Conservation (phyloP, 2,888 invertebrate genomes). For the Spialia ferax region DNA sequence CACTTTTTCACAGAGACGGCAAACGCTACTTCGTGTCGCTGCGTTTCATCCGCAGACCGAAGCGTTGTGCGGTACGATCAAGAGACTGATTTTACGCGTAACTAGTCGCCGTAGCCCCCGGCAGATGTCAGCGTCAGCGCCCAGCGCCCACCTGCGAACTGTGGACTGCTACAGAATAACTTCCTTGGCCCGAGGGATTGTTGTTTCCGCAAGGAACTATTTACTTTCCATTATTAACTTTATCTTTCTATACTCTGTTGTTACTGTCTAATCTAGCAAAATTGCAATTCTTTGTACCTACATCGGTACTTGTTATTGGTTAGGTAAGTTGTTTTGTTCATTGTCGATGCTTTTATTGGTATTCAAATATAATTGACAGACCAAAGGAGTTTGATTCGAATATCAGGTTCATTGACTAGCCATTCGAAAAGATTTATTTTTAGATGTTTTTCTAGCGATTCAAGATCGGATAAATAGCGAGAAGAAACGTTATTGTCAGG, state of each 20-base stretch:
- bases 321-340: neutral
- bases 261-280: no score
- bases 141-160: constrained; percentile 8
- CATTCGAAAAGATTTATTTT: neutral
- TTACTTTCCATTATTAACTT: constrained; percentile 19
- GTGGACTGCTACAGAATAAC: constrained; percentile 15
- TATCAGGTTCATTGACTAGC: neutral
- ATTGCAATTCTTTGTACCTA: neutral
- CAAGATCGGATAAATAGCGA: neutral
- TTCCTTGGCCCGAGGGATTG: constrained; percentile 28
- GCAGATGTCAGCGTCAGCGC: constrained; percentile 2
- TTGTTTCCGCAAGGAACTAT: constrained; percentile 26
- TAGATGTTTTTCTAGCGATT: constrained; percentile 1
- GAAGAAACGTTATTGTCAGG: neutral
- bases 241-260: neutral
- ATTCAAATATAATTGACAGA: neutral
- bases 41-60: no score
- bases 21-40: no score
- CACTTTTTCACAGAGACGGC: no score
- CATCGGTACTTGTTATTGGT: neutral
- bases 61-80: no score
- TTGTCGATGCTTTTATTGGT: neutral
- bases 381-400: neutral
- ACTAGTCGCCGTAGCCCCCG: constrained; percentile 25
- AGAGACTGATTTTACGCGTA: no score